Evolutionary conservation across 2,113 vertebrate genomes (phyloP).

Genomic region (Ranitomeya imitator): DNA sequence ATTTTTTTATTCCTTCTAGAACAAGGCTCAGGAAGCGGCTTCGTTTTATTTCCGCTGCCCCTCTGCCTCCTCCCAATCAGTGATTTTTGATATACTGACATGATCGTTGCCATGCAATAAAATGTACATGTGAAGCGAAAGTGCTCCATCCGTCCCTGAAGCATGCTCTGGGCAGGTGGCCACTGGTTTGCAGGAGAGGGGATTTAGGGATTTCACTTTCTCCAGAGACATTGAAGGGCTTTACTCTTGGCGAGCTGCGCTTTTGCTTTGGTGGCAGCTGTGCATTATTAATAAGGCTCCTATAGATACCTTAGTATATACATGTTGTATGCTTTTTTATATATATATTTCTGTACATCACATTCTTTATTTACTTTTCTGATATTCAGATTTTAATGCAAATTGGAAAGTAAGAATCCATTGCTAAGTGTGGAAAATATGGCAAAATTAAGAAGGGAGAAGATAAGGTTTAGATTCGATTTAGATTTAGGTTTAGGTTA

Average conservation of each 20-base stretch:
- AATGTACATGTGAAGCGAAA: conserved; percentile 48
- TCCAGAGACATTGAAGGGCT: neutral
- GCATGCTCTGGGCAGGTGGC: conserved; percentile 43
- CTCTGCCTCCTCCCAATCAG: conserved; percentile 43
- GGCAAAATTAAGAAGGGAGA: neutral
- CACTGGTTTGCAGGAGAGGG: conserved; percentile 3
- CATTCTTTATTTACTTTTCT: neutral
- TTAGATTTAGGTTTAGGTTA: no score
- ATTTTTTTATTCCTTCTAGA: neutral
- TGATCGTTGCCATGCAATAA: conserved; percentile 50
- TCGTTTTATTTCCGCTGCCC: conserved; percentile 54
- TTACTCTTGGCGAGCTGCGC: conserved; percentile 29
- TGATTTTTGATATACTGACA: conserved; percentile 47
- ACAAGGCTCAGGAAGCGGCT: conserved; percentile 45
- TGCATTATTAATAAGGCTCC: conserved; percentile 21
- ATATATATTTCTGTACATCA: neutral
- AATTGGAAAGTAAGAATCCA: neutral
- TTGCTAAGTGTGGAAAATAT: neutral
- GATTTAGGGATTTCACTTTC: conserved; percentile 23
- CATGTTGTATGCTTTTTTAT: neutral
- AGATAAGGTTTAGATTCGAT: neutral
- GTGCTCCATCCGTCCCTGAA: conserved; percentile 18
- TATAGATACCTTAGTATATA: neutral
- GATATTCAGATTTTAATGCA: neutral
- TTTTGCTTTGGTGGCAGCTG: neutral